Evolutionary conservation across 2,888 invertebrate genomes (phyloP), one percentile per base, ranked within the genome.

Genomic region (Agrotis exclamationis): DNA sequence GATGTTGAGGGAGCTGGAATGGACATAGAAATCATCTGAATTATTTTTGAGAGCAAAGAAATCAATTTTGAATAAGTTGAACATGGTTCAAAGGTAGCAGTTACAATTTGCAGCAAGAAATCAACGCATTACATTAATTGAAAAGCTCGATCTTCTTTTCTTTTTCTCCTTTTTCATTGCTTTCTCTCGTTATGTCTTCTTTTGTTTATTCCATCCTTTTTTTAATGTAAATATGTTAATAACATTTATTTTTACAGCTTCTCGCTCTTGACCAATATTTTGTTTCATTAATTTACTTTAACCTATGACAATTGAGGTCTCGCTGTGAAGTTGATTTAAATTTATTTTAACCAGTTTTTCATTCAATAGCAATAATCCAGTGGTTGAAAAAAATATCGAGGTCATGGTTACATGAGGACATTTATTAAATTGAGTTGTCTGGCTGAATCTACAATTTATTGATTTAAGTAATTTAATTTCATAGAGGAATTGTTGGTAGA

Each of bases 321-420:
- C 33, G 16, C 44, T 58, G 75, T 62, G 47, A 56, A 47, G 24
- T 51, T 33, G n/a, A 63, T 70, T 63, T 24, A 50, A 20, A 67
- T 62, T 67, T 51, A 70, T 70, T 75, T 69, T 59, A 54, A 51
- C 16, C 39, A 39, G 54, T 70, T 76, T 76, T 57, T 60, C 39
- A 44, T 44, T 63, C 18, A 54, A 50, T 16, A 33, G 4, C 6
- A 24, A 11, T 58, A n/a, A n/a, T n/a, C n/a, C n/a, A n/a, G n/a
- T 47, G 13, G 39, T 28, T 51, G 4, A 20, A 33, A 63, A 67
- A 51, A 24, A 48, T 2, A n/a, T 11, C 13, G 24, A 60, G 50
- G 44, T 16, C 53, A 18, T 60, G 28, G 7, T 56, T 44, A 24
- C 47, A 59, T 56, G 14, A 24, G 44, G 48, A 33, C 1, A 9